Conservation (phyloP, 2,113 vertebrate species). For the Manacus vitellinus region DNA sequence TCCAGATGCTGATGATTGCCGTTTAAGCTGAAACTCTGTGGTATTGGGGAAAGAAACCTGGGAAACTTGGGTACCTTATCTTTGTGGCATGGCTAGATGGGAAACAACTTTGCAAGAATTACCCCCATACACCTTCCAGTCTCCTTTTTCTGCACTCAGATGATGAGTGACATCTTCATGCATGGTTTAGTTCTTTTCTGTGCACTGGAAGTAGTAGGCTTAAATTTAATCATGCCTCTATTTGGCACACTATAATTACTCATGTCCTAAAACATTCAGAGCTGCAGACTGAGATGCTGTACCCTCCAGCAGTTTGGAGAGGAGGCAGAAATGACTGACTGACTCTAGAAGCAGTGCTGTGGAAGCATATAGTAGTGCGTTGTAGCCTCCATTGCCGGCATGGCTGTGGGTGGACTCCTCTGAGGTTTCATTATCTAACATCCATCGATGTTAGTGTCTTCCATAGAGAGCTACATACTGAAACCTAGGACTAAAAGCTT, state of each 20-base stretch:
- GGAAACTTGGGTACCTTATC: neutral
- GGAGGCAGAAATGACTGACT: neutral
- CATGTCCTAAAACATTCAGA: neutral
- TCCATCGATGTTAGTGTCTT: neutral
- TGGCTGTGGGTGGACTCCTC: neutral
- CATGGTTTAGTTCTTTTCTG: neutral
- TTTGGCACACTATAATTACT: neutral
- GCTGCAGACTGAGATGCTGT: neutral
- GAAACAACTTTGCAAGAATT: neutral
- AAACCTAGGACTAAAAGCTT: neutral
- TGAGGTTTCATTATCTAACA: neutral
- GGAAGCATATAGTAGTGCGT: neutral
- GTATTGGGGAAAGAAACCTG: neutral
- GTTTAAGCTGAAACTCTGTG: neutral
- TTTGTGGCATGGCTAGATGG: neutral
- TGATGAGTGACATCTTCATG: neutral
- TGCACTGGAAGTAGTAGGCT: neutral
- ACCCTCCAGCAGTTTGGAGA: neutral
- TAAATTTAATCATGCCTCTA: slow-evolving; percentile 19
- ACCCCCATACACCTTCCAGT: neutral
- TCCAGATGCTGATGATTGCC: neutral
- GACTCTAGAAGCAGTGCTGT: neutral
- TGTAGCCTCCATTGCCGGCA: neutral
- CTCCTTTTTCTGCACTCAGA: neutral
- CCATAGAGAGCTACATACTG: neutral